Conservation (phyloP, 2,113 vertebrate genomes). For the Lamprologus sp. region DNA sequence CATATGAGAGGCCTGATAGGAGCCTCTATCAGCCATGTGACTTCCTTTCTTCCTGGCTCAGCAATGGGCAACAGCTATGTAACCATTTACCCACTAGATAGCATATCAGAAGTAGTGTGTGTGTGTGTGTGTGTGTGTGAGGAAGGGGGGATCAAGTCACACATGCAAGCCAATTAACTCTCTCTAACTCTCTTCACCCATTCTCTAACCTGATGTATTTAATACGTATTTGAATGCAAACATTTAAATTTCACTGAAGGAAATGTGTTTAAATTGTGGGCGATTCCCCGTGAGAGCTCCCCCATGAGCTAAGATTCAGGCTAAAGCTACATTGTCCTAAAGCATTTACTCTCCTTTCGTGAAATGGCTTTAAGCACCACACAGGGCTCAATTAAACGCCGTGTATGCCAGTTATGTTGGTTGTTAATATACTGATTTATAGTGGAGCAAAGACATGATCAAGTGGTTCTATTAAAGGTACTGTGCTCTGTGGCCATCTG, state of each 20-base stretch:
- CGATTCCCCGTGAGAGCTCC: not conserved
- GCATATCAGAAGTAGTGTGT: not conserved
- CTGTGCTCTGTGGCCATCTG: conserved; percentile 50
- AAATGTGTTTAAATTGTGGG: not conserved
- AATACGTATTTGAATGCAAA: not conserved
- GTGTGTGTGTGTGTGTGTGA: not conserved
- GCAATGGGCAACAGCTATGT: conserved; percentile 2
- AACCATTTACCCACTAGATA: conserved; percentile 3
- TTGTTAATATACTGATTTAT: conserved; percentile 49
- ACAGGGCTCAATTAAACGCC: conserved; percentile 22
- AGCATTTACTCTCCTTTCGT: conserved; percentile 21
- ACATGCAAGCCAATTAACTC: not conserved
- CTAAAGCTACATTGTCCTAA: conserved; percentile 1
- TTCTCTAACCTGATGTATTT: not conserved
- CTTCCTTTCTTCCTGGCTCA: conserved; percentile 37
- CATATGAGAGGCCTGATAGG: conserved; percentile 50
- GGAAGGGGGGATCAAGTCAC: not conserved
- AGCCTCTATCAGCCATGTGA: conserved; percentile 34
- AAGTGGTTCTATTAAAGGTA: conserved; percentile 44
- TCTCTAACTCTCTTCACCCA: not conserved
- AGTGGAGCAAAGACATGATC: conserved; percentile 35
- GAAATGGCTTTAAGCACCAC: conserved; percentile 17
- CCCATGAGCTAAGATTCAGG: not conserved
- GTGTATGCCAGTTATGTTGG: conserved; percentile 4
- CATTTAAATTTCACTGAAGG: not conserved